phyloP scores from a whole-genome alignment of 2,888 invertebrate genomes.

The Brachypalpus laphriformis region DNA sequence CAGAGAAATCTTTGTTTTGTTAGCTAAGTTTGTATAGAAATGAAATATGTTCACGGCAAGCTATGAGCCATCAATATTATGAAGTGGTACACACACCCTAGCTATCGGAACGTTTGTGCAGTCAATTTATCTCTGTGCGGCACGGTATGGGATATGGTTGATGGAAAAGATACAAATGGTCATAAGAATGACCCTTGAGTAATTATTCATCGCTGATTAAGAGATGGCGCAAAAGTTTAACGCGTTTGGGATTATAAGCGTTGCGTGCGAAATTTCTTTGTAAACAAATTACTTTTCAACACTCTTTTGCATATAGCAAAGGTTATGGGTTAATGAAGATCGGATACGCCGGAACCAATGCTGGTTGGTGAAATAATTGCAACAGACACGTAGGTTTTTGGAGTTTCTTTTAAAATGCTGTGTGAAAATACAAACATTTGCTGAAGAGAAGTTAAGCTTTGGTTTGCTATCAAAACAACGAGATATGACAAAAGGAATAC shows the following conservation, averaged over 20 bases:
- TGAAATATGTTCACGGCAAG: conserved; percentile 6
- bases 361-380: not conserved
- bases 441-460: not conserved
- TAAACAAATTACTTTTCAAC: conserved; percentile 34
- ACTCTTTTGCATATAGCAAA: conserved; percentile 15
- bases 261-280: conserved; percentile 36
- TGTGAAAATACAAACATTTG: not conserved
- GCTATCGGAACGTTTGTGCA: not conserved
- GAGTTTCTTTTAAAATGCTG: not conserved
- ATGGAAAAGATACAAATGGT: conserved; percentile 25
- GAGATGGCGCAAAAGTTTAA: conserved; percentile 2
- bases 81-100: conserved; percentile 9
- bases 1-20: conserved; percentile 33
- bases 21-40: not conserved
- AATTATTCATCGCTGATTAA: conserved; percentile 41
- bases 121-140: conserved; percentile 9
- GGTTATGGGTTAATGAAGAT: conserved; percentile 28
- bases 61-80: conserved; percentile 9
- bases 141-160: not conserved
- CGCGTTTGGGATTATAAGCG: not conserved
- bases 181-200: conserved; percentile 19
- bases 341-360: conserved; percentile 41
- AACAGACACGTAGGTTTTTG: not conserved
- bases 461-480: not conserved
- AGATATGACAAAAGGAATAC: no score